Conservation (phyloP, 2,888 invertebrate species). For the Dryobotodes eremita region DNA sequence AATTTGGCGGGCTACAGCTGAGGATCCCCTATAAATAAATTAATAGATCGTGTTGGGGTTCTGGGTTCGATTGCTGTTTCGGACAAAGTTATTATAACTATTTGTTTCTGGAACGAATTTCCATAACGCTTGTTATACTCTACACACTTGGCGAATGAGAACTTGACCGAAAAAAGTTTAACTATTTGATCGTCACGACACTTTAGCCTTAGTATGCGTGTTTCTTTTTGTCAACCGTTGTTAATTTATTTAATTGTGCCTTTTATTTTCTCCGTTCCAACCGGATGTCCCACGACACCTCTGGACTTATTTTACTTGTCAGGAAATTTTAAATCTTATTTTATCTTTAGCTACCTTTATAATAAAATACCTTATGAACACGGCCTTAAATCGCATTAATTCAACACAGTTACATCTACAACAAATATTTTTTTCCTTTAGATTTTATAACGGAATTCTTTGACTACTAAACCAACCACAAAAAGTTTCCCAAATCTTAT, state of each 20-base stretch:
- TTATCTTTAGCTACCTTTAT: not conserved
- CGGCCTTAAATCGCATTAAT: not conserved
- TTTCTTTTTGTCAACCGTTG: not conserved
- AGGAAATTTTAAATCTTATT: too few relatives aligned
- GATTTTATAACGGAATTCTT: not conserved
- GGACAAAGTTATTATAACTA: not conserved
- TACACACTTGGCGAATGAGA: not conserved
- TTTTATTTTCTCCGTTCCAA: too few relatives aligned
- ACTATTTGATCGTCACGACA: not conserved
- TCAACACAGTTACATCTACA: not conserved
- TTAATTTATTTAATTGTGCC: not conserved
- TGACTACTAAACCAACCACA: not conserved
- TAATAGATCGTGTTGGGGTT: not conserved
- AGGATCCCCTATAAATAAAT: not conserved
- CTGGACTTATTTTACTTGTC: too few relatives aligned
- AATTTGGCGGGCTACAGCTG: too few relatives aligned
- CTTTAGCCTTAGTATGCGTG: not conserved
- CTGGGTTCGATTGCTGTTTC: not conserved
- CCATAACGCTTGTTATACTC: not conserved
- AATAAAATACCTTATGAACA: not conserved
- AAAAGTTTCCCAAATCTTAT: slow-evolving; percentile 37
- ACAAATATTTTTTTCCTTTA: not conserved
- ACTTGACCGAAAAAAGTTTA: not conserved
- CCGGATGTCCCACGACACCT: too few relatives aligned
- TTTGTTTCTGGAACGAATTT: not conserved